Conservation (phyloP, 1,140 invertebrate genomes). For the Scaptodrosophila lebanonensis region DNA sequence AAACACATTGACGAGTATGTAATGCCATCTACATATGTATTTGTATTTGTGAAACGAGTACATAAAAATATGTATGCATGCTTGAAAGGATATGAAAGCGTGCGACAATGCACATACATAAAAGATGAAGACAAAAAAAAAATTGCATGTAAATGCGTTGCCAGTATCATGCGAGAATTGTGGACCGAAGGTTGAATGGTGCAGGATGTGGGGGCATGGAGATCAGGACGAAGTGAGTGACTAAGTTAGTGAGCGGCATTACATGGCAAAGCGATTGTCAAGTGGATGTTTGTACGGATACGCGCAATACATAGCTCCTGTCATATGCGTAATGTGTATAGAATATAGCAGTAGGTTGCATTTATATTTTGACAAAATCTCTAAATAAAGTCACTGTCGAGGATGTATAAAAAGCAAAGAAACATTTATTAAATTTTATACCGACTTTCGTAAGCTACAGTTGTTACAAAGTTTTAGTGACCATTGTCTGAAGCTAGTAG, state of each 20-base stretch:
- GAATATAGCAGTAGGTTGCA: constrained; percentile 20
- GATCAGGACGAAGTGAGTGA: constrained; percentile 26
- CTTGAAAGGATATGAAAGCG: constrained; percentile 69
- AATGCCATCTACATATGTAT: constrained; percentile 70
- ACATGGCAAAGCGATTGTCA: constrained; percentile 42
- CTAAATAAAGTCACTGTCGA: too few species aligned
- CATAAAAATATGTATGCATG: constrained; percentile 29
- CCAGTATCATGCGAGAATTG: not conserved
- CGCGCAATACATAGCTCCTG: constrained; percentile 36
- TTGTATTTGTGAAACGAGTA: constrained; percentile 47
- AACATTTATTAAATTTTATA: too few species aligned
- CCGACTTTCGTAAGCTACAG: too few species aligned
- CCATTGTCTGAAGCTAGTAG: too few species aligned
- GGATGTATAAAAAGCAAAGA: too few species aligned
- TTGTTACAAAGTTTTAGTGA: too few species aligned
- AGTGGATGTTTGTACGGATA: constrained; percentile 40
- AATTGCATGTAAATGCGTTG: constrained; percentile 69
- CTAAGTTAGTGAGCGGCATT: too few species aligned
- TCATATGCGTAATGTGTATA: constrained; percentile 58
- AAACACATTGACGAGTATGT: constrained; percentile 33
- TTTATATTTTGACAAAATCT: too few species aligned
- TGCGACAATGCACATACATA: constrained; percentile 64
- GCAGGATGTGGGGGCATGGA: not conserved
- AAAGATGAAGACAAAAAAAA: constrained; percentile 74
- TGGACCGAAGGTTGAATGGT: not conserved